Percentiles rank a stretch among this genome's conserved stretches.
Evolutionary conservation across 2,888 invertebrate species (phyloP).

Genomic region (Nasonovia ribisnigri): DNA sequence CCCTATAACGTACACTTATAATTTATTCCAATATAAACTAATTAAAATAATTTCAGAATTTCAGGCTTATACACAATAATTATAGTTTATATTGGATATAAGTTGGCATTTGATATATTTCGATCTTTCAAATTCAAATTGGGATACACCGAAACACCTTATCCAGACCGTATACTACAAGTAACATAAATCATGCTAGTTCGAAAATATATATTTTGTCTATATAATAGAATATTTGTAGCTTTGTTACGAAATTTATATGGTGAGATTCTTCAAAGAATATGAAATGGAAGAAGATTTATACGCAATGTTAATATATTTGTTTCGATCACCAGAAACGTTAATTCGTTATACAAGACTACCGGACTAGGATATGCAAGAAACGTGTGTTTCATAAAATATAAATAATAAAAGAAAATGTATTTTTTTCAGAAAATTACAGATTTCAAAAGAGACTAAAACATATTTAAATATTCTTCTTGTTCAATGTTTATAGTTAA

Average conservation of each 20-base stretch:
- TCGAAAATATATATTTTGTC: background rate
- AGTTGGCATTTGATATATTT: slow-evolving; percentile 64
- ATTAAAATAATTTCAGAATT: slow-evolving; percentile 53
- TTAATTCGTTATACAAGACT: slow-evolving; percentile 73
- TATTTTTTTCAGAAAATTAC: background rate
- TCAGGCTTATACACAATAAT: slow-evolving; percentile 62
- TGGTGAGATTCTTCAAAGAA: slow-evolving; percentile 70
- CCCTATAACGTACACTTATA: background rate
- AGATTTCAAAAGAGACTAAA: no score
- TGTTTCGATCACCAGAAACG: slow-evolving; percentile 76
- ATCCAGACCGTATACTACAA: slow-evolving; percentile 68
- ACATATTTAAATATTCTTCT: no score
- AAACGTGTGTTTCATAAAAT: background rate
- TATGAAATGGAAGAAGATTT: slow-evolving; percentile 75
- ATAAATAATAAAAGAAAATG: background rate
- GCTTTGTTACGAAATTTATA: slow-evolving; percentile 67
- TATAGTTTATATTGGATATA: slow-evolving; percentile 62
- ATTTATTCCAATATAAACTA: background rate
- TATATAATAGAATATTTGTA: slow-evolving; percentile 55
- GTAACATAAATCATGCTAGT: slow-evolving; percentile 68
- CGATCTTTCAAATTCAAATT: slow-evolving; percentile 57
- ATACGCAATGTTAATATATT: slow-evolving; percentile 75
- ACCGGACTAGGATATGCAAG: background rate
- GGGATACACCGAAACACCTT: slow-evolving; percentile 68
- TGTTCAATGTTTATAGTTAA: no score